Conservation (phyloP, 2,113 vertebrate species). For the Rhinolophus sinicus region DNA sequence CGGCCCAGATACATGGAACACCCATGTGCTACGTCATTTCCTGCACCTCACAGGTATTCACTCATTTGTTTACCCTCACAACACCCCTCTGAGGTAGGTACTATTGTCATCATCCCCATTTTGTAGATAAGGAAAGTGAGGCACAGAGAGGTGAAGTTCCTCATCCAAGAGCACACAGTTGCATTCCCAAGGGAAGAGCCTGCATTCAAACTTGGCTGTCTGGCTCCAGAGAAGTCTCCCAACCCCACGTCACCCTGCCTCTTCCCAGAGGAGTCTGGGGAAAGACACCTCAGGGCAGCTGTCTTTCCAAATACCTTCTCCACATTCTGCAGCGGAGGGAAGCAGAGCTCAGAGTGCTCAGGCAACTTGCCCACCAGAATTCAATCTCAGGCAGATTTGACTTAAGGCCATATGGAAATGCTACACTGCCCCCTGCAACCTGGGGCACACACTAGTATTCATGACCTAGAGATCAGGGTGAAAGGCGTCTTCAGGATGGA, state of each 20-base stretch:
- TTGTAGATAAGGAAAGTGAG: background rate
- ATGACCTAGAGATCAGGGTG: background rate
- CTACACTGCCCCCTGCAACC: background rate
- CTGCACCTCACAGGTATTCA: background rate
- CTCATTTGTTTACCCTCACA: background rate
- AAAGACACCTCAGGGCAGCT: background rate
- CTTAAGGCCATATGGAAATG: background rate
- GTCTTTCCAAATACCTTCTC: background rate
- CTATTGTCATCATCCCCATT: background rate
- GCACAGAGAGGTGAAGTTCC: background rate
- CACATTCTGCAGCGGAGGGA: background rate
- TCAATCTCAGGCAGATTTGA: background rate
- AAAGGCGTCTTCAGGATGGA: background rate
- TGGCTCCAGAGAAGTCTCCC: background rate
- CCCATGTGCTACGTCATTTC: background rate
- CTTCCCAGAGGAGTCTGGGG: background rate
- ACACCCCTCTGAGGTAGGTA: background rate
- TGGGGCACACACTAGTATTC: accelerated
- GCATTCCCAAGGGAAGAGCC: background rate
- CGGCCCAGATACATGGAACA: accelerated
- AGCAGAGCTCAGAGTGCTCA: background rate
- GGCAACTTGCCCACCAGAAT: background rate
- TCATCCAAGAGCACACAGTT: background rate
- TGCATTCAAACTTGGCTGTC: background rate
- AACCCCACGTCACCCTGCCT: no score